Conservation (phyloP, 2,797 vertebrate species). For the Cirrhinus mrigala region DNA sequence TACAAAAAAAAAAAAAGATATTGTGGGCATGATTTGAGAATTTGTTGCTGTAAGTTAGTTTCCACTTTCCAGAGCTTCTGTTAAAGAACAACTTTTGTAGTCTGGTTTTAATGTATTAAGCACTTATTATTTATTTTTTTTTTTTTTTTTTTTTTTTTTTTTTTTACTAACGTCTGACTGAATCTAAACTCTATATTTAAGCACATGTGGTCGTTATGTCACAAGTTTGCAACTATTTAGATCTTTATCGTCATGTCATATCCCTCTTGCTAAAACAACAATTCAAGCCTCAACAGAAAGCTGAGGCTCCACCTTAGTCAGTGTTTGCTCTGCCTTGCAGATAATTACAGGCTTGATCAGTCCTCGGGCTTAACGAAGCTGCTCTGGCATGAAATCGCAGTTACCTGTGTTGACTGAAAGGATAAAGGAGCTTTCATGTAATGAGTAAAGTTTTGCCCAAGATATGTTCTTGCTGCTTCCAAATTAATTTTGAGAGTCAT, state of each 20-base stretch:
- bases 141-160: too few relatives aligned
- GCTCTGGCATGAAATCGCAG: constrained; percentile 72
- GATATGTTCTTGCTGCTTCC: neutral
- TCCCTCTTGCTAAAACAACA: constrained; percentile 43
- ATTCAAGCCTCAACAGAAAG: constrained; percentile 69
- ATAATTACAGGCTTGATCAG: constrained; percentile 76
- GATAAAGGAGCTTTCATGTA: neutral
- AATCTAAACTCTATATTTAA: neutral
- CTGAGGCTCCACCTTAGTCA: constrained; percentile 71
- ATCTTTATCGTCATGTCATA: constrained; percentile 1
- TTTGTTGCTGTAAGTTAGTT: neutral
- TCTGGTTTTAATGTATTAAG: neutral
- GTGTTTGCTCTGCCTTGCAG: constrained; percentile 67
- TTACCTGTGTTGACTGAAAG: constrained; percentile 64
- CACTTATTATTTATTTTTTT: too few relatives aligned
- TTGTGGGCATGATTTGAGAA: neutral
- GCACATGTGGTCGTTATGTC: neutral
- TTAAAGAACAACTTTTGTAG: neutral
- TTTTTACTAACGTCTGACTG: neutral
- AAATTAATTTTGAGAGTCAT: neutral
- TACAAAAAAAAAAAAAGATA: neutral
- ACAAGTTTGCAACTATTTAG: neutral
- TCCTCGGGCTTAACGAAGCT: constrained; percentile 68
- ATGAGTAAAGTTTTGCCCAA: neutral
- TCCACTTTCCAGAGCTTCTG: neutral